Evolutionary conservation across 1,140 invertebrate species (phyloP).

Genomic region (Andricus grossulariae): DNA sequence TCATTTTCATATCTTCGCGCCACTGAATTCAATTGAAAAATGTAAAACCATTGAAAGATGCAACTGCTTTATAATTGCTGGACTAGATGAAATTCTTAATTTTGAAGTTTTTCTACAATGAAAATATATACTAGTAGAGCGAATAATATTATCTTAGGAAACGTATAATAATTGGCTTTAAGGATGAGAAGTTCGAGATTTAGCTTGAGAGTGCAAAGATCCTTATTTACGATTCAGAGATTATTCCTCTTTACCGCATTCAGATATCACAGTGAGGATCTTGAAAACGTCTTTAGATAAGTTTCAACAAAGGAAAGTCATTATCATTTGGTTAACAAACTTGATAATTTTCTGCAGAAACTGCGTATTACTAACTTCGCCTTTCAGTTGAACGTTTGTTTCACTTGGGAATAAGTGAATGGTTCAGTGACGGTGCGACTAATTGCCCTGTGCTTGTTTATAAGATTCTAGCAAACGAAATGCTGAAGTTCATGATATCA

Average conservation of each 20-base stretch:
- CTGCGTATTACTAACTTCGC: slow-evolving; percentile 10
- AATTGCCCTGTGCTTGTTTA: not conserved
- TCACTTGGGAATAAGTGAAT: not conserved
- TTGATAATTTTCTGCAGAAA: slow-evolving; percentile 13
- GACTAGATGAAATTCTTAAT: no score
- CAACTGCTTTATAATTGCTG: no score
- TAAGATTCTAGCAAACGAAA: not conserved
- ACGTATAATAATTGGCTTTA: no score
- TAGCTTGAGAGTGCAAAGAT: not conserved
- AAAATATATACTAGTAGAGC: no score
- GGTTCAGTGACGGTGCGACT: not conserved
- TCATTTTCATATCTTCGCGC: not conserved
- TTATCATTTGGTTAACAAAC: slow-evolving; percentile 21
- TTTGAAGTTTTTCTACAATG: no score
- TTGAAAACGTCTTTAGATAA: slow-evolving; percentile 32
- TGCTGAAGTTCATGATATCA: not conserved
- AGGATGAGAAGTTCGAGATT: no score
- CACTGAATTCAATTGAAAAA: not conserved
- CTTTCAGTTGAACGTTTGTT: slow-evolving; percentile 13
- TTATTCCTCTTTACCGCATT: not conserved
- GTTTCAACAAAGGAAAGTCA: slow-evolving; percentile 6
- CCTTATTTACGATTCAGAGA: not conserved
- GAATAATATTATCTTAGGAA: no score
- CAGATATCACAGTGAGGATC: not conserved
- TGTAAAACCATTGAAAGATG: no score